Conservation (phyloP, 2,888 invertebrate species). For the Erebia palarica region DNA sequence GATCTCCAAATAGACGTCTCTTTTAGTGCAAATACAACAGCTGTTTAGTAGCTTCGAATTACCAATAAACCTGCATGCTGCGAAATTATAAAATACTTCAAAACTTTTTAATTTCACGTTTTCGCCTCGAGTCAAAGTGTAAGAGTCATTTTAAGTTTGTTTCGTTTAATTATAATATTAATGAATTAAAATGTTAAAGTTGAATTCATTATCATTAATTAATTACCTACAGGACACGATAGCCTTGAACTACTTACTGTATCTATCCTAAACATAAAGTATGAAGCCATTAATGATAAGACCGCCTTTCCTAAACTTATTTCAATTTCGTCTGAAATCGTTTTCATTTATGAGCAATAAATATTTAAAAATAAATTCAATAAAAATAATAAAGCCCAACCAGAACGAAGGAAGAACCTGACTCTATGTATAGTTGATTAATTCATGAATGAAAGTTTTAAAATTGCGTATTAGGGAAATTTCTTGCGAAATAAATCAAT, state of each 20-base stretch:
- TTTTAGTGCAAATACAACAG: not conserved
- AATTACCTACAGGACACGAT: no score
- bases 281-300: no score
- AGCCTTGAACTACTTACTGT: not conserved
- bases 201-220: not conserved
- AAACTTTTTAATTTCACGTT: not conserved
- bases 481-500: conserved; percentile 38
- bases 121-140: not conserved
- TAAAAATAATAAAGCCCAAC: no score
- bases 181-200: not conserved
- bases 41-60: not conserved
- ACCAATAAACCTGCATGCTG: not conserved
- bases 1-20: not conserved
- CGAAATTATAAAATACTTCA: not conserved
- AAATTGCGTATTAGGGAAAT: conserved; percentile 22
- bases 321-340: no score
- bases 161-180: not conserved
- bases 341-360: no score
- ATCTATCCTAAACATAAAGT: no score
- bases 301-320: no score
- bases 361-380: no score
- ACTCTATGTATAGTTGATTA: no score
- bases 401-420: no score
- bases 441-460: no score
- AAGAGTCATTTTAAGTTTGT: not conserved